phyloP scores from a whole-genome alignment of 2,888 invertebrate genomes.

The Lydus trimaculatus region DNA sequence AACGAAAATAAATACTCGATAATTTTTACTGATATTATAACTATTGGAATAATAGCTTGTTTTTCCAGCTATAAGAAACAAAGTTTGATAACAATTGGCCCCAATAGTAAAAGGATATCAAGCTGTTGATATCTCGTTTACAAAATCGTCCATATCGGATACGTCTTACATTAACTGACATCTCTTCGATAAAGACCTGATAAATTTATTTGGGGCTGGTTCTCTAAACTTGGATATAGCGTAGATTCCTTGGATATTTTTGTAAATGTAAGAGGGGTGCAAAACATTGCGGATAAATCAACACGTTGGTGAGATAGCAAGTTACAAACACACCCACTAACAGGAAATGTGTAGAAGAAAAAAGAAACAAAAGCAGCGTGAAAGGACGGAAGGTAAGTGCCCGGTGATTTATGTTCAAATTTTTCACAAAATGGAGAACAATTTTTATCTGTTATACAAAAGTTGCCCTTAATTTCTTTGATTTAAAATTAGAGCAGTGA shows the following conservation, averaged over 20 bases:
- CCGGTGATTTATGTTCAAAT: constrained; percentile 24
- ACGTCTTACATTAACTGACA: neutral
- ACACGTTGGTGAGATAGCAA: constrained; percentile 28
- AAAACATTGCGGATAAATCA: constrained; percentile 32
- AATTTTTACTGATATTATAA: no score
- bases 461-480: neutral
- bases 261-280: constrained; percentile 29
- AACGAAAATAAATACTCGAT: no score
- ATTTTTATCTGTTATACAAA: neutral
- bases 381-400: constrained; percentile 22
- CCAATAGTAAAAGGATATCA: neutral
- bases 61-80: neutral
- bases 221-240: neutral
- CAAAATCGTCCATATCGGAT: neutral
- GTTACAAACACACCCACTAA: constrained; percentile 22
- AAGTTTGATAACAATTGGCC: neutral
- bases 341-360: neutral
- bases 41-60: no score
- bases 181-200: constrained; percentile 31
- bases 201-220: constrained; percentile 25
- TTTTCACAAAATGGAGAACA: constrained; percentile 1
- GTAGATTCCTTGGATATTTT: constrained; percentile 28
- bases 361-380: neutral
- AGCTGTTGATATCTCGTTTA: neutral
- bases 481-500: neutral